Percentiles rank a stretch among this genome's conserved stretches.
Conservation (phyloP, 2,797 vertebrate species). For the Rachycentron canadum region DNA sequence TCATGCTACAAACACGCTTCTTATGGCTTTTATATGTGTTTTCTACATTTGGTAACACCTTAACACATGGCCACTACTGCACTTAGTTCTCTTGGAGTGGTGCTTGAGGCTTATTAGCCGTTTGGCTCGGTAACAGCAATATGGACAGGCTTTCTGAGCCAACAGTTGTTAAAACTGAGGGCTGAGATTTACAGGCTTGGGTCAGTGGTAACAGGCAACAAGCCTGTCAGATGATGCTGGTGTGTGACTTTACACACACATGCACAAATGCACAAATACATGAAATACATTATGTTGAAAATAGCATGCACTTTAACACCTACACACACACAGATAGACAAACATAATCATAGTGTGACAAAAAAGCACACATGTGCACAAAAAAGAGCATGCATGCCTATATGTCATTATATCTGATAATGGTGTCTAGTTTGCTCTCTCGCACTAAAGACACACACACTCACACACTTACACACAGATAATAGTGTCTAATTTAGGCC, state of each 20-base stretch:
- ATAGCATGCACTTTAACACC: slow-evolving; percentile 64
- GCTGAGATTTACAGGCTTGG: slow-evolving; percentile 60
- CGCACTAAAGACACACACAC: slow-evolving; percentile 14
- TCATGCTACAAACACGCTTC: slow-evolving; percentile 19
- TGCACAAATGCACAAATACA: slow-evolving; percentile 11
- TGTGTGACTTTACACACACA: slow-evolving; percentile 45
- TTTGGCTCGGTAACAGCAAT: slow-evolving; percentile 62
- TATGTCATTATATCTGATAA: slow-evolving; percentile 58
- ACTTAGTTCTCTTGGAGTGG: slow-evolving; percentile 50
- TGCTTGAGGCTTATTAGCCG: slow-evolving; percentile 63
- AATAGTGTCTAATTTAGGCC: slow-evolving; percentile 83
- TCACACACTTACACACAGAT: slow-evolving; percentile 54
- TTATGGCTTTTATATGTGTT: slow-evolving; percentile 21
- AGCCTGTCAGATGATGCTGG: slow-evolving; percentile 53
- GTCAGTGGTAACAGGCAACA: slow-evolving; percentile 63
- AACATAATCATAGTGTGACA: slow-evolving; percentile 59
- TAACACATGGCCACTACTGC: slow-evolving; percentile 28
- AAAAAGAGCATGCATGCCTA: slow-evolving; percentile 63
- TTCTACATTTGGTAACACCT: slow-evolving; percentile 24
- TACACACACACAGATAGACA: slow-evolving; percentile 34
- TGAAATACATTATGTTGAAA: slow-evolving; percentile 59
- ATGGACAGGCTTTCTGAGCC: slow-evolving; percentile 60
- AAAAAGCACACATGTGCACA: slow-evolving; percentile 63
- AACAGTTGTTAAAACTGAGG: slow-evolving; percentile 60
- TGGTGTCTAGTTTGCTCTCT: slow-evolving; percentile 46